phyloP scores from a whole-genome alignment of 2,113 vertebrate genomes.

The Platichthys flesus region DNA sequence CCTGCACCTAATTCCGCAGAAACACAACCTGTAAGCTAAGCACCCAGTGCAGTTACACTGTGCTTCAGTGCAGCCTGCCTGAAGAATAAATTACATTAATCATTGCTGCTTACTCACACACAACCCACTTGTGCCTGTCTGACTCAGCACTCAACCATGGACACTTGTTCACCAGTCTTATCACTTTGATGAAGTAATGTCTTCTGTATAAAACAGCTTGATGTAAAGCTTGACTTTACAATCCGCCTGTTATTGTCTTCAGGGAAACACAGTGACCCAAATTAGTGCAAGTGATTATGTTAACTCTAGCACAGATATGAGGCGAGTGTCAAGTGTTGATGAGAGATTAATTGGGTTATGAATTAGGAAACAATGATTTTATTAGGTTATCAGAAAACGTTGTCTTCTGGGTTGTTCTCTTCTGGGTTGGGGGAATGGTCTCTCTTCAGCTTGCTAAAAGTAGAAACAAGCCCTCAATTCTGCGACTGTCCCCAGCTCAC shows the following conservation, averaged over 20 bases:
- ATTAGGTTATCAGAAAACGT: not conserved
- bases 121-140: conserved; percentile 4
- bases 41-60: too few relatives aligned
- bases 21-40: too few relatives aligned
- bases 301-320: not conserved
- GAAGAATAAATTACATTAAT: conserved; percentile 22
- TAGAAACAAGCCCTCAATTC: conserved; percentile 6
- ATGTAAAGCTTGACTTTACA: conserved; percentile 5
- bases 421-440: not conserved
- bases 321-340: not conserved
- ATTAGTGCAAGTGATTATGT: conserved; percentile 6
- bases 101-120: conserved; percentile 13
- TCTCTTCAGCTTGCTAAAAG: conserved; percentile 1
- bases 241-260: conserved; percentile 17
- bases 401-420: not conserved
- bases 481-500: not conserved
- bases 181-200: conserved; percentile 27
- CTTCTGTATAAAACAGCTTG: conserved; percentile 16
- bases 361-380: not conserved
- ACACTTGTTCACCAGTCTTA: conserved; percentile 11
- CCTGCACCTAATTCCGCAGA: too few relatives aligned
- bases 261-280: conserved; percentile 7
- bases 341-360: not conserved
- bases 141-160: conserved; percentile 25
- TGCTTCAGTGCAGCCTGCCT: not conserved